Conservation (phyloP, 1,140 invertebrate genomes). For the Drosophila persimilis region DNA sequence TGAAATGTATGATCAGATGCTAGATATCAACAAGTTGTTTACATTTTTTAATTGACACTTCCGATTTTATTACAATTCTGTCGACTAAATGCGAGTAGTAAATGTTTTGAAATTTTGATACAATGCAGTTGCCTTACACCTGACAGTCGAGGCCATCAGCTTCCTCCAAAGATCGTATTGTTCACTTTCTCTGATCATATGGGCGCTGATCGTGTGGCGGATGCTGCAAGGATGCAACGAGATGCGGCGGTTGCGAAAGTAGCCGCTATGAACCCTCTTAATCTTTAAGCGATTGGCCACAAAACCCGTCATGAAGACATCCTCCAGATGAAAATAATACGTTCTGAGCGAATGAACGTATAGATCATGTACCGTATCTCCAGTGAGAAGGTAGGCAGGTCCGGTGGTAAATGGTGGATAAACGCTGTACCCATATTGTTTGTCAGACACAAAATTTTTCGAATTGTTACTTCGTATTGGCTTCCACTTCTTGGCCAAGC, state of each 20-base stretch:
- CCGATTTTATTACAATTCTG: no score
- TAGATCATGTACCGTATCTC: conserved; percentile 87
- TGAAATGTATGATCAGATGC: no score
- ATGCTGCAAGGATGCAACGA: conserved; percentile 91
- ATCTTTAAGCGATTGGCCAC: conserved; percentile 89
- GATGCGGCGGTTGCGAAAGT: conserved; percentile 93
- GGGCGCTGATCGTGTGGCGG: conserved; percentile 91
- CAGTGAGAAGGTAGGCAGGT: conserved; percentile 92
- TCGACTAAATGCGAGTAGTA: no score
- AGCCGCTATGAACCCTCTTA: conserved; percentile 89
- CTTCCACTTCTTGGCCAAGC: conserved; percentile 92
- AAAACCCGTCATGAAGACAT: conserved; percentile 94
- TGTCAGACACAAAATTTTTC: conserved; percentile 89
- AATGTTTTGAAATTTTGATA: no score
- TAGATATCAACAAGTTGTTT: no score
- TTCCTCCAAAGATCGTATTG: conserved; percentile 96
- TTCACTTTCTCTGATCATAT: conserved; percentile 95
- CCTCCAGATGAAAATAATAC: conserved; percentile 93
- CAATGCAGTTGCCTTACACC: conserved; percentile 85
- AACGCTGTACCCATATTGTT: conserved; percentile 88
- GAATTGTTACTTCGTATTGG: conserved; percentile 89
- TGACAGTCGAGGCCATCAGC: conserved; percentile 90
- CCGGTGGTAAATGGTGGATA: conserved; percentile 95
- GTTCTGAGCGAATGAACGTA: conserved; percentile 87
- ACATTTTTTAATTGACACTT: no score